These are phyloP conservation scores for Anguilla marmorata DNA, from an alignment of 2,797 vertebrate species.

Conservation along the genomic window DNA sequence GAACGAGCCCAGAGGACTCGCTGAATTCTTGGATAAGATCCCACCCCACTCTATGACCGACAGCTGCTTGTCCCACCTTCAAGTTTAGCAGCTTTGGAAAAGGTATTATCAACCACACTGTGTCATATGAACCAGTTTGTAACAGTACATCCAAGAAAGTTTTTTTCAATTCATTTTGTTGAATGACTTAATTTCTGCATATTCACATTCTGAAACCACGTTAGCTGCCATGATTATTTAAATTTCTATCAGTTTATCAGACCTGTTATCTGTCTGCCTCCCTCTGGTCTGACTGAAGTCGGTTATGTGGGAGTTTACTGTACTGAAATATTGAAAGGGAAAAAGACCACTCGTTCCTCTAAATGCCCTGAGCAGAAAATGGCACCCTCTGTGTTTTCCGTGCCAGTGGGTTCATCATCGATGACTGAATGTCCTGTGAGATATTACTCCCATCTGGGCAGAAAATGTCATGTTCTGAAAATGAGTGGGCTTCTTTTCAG, in stretches of 20 bases:
- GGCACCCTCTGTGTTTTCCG: neutral
- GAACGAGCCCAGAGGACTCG: too few species aligned
- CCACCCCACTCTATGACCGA: too few species aligned
- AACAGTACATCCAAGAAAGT: too few species aligned
- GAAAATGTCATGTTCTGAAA: conserved; percentile 9
- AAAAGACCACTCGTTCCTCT: conserved; percentile 11
- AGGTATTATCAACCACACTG: too few species aligned
- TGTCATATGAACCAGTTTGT: too few species aligned
- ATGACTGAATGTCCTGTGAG: neutral
- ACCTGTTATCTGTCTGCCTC: neutral
- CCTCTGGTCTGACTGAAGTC: neutral
- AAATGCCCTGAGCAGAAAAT: neutral
- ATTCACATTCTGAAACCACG: neutral
- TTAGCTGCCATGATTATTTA: neutral
- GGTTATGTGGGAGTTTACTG: neutral
- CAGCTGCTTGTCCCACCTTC: too few species aligned
- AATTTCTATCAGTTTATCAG: neutral
- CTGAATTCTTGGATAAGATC: too few species aligned
- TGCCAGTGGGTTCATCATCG: neutral
- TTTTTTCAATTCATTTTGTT: too few species aligned
- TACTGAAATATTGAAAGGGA: neutral
- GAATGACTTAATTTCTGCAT: neutral
- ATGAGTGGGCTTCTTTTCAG: neutral
- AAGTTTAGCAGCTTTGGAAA: too few species aligned
- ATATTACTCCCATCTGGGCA: neutral